phyloP scores from a whole-genome alignment of 92 coral and sea anemone species.

The Desmophyllum pertusum region DNA sequence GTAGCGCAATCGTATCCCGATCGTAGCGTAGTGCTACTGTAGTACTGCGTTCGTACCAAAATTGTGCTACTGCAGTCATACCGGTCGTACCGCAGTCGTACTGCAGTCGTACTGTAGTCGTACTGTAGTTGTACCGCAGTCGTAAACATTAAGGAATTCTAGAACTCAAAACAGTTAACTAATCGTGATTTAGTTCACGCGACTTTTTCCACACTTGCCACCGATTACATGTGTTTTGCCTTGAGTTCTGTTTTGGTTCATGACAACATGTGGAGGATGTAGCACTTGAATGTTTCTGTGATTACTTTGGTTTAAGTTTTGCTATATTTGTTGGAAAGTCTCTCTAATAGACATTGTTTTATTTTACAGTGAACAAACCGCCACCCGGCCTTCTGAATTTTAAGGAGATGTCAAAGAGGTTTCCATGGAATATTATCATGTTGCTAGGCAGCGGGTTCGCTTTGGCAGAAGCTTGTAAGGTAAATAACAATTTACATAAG shows the following conservation, averaged over 20 bases:
- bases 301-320: not conserved
- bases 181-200: too few species aligned
- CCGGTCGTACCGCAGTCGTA: not conserved
- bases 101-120: not conserved
- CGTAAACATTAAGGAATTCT: too few species aligned
- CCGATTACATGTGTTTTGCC: too few species aligned
- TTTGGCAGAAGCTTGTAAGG: conserved; percentile 94
- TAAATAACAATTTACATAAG: conserved; percentile 13
- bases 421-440: conserved; percentile 90
- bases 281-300: too few species aligned
- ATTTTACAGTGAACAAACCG: conserved; percentile 63
- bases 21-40: not conserved
- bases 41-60: too few species aligned
- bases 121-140: not conserved
- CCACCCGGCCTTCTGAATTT: conserved; percentile 78
- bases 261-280: too few species aligned
- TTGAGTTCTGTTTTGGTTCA: too few species aligned
- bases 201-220: too few species aligned
- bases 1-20: not conserved
- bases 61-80: not conserved
- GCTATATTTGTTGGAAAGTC: not conserved
- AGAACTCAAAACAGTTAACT: too few species aligned
- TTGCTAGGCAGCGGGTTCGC: conserved; percentile 95
- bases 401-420: conserved; percentile 69
- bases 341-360: not conserved